phyloP scores from a whole-genome alignment of 2,797 vertebrate genomes.

The Trachops cirrhosus region DNA sequence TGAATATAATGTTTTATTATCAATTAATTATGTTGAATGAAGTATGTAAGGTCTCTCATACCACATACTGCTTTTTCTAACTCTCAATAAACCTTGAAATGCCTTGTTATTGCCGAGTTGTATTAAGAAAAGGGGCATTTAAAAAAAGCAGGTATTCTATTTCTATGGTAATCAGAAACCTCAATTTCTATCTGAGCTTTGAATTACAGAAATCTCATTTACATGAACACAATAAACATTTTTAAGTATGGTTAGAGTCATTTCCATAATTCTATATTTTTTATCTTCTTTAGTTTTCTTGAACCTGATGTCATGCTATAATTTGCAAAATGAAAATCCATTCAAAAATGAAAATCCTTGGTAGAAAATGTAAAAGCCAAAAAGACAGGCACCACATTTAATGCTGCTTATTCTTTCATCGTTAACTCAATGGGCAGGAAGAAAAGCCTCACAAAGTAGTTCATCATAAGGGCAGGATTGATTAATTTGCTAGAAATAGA shows the following conservation, averaged over 20 bases:
- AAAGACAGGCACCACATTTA: not conserved
- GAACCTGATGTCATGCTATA: slow-evolving; percentile 34
- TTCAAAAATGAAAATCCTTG: slow-evolving; percentile 45
- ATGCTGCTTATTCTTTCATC: not conserved
- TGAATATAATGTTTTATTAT: not conserved
- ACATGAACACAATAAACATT: slow-evolving; percentile 35
- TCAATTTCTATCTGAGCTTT: slow-evolving; percentile 52
- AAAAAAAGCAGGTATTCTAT: not conserved
- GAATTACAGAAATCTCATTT: slow-evolving; percentile 54
- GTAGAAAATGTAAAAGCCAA: not conserved
- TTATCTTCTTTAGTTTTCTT: slow-evolving; percentile 30
- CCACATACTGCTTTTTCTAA: not conserved
- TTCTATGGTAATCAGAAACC: slow-evolving; percentile 48
- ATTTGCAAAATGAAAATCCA: slow-evolving; percentile 61
- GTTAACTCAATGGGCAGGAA: not conserved
- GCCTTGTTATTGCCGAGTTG: not conserved
- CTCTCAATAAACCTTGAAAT: not conserved
- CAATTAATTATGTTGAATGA: slow-evolving; percentile 28
- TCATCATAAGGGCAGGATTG: not conserved
- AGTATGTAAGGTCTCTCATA: not conserved
- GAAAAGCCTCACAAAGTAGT: not conserved
- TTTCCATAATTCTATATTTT: slow-evolving; percentile 55
- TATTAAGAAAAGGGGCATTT: slow-evolving; percentile 29
- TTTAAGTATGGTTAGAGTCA: slow-evolving; percentile 37
- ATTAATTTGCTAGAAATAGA: not conserved